These are phyloP conservation scores for Phocoena sinus DNA, from an alignment of 2,113 vertebrate species.

Conservation along the genomic window DNA sequence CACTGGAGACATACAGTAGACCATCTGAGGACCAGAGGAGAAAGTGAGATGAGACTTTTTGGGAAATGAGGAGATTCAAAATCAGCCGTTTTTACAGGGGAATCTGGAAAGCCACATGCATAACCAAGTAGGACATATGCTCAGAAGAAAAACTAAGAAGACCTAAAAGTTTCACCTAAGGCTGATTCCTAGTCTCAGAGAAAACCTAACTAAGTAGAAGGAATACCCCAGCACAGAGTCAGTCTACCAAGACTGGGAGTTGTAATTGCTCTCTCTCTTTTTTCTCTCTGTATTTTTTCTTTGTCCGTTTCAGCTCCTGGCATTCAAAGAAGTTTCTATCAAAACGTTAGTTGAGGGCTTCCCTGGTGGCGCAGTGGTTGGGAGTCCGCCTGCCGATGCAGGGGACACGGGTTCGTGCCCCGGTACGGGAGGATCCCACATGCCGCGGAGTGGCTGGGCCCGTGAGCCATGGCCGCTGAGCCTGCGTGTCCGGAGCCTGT, in stretches of 20 bases:
- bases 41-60: background rate
- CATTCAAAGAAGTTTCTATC: background rate
- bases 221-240: background rate
- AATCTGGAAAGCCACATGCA: background rate
- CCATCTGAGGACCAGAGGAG: background rate
- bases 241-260: background rate
- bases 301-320: background rate
- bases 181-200: background rate
- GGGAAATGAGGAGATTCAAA: background rate
- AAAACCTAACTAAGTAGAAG: background rate
- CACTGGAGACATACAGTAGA: background rate
- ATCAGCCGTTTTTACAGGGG: background rate
- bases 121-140: background rate
- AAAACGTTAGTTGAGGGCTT: background rate
- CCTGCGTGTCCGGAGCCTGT: too few species aligned
- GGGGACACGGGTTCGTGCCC: too few species aligned
- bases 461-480: too few species aligned
- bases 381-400: too few species aligned
- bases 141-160: background rate
- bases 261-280: background rate
- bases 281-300: background rate
- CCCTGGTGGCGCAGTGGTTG: too few species aligned
- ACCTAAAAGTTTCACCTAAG: background rate
- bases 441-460: too few species aligned
- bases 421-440: too few species aligned